Conservation (phyloP, 2,888 invertebrate species). For the Pedicia rivosa region DNA sequence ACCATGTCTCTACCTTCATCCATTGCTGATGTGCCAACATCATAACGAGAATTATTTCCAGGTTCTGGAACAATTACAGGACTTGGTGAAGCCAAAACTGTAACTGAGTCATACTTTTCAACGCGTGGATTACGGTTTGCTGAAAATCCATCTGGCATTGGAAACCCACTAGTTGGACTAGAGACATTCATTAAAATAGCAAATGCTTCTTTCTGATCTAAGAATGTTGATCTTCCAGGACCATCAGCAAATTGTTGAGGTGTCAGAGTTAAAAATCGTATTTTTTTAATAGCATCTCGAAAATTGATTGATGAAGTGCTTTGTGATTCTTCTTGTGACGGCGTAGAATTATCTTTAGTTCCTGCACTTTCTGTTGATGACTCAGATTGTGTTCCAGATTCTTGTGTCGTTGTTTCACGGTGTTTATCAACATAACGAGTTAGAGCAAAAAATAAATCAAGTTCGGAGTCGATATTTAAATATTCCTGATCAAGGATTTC, state of each 20-base stretch:
- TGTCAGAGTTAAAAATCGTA: slow-evolving; percentile 61
- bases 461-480: slow-evolving; percentile 55
- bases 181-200: slow-evolving; percentile 71
- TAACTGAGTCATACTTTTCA: slow-evolving; percentile 5
- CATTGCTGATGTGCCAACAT: slow-evolving; percentile 3
- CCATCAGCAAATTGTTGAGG: slow-evolving; percentile 74
- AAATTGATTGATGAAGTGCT: no score
- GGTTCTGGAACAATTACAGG: slow-evolving; percentile 24
- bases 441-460: slow-evolving; percentile 60
- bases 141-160: slow-evolving; percentile 62
- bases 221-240: slow-evolving; percentile 55
- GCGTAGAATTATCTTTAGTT: no score
- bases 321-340: no score
- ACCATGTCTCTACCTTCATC: slow-evolving; percentile 12
- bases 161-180: slow-evolving; percentile 46
- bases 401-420: slow-evolving; percentile 16
- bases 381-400: not conserved
- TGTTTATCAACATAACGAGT: slow-evolving; percentile 47
- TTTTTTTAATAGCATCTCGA: slow-evolving; percentile 53
- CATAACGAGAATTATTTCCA: not conserved
- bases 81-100: slow-evolving; percentile 28
- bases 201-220: slow-evolving; percentile 62
- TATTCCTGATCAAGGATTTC: slow-evolving; percentile 60
- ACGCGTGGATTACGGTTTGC: slow-evolving; percentile 24
- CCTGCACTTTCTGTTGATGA: no score